Evolutionary conservation across 2,888 invertebrate genomes (phyloP).

Genomic region (Microdon myrmicae): DNA sequence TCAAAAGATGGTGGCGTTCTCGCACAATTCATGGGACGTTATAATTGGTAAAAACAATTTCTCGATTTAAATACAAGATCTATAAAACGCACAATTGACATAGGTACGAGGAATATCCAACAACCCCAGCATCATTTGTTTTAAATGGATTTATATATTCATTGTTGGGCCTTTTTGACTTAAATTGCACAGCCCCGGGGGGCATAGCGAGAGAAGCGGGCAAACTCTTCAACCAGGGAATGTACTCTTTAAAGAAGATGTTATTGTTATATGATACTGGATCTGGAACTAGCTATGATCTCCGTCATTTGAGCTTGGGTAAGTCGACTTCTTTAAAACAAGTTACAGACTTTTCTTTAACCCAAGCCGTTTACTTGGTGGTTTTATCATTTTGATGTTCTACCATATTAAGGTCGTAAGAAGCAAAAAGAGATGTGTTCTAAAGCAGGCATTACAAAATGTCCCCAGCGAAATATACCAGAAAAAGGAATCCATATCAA

Average conservation of each 20-base stretch:
- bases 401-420: no score
- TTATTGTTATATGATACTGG: constrained; percentile 94
- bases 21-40: constrained; percentile 85
- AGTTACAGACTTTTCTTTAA: not conserved
- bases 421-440: no score
- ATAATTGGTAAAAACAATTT: constrained; percentile 79
- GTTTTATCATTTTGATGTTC: no score
- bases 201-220: constrained; percentile 78
- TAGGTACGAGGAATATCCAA: constrained; percentile 98
- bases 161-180: constrained; percentile 92
- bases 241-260: constrained; percentile 86
- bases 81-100: no score
- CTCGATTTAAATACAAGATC: no score
- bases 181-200: constrained; percentile 82
- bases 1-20: constrained; percentile 84
- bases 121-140: constrained; percentile 92
- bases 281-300: constrained; percentile 94
- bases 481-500: no score
- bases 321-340: constrained; percentile 6
- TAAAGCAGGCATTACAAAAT: no score
- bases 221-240: constrained; percentile 83
- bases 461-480: no score
- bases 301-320: constrained; percentile 90
- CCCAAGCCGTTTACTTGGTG: no score
- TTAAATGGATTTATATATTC: constrained; percentile 99